phyloP scores from a whole-genome alignment of 2,888 invertebrate genomes.

The Caprella mutica region DNA sequence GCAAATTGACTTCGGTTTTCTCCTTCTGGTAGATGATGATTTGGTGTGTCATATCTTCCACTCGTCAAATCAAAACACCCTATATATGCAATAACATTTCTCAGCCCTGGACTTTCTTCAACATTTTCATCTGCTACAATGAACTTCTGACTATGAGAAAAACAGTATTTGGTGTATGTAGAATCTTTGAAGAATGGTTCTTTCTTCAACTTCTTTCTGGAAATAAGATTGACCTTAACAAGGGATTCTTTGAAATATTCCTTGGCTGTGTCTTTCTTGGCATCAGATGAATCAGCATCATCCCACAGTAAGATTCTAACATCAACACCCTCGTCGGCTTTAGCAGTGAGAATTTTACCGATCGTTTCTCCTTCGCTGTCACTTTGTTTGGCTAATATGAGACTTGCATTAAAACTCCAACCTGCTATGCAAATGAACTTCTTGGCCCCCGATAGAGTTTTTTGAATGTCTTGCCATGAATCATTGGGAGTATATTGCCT shows the following conservation, averaged over 20 bases:
- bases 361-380: not conserved
- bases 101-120: slow-evolving; percentile 6
- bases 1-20: not conserved
- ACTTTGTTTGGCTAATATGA: not conserved
- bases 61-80: not conserved
- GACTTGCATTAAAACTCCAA: slow-evolving; percentile 5
- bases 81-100: slow-evolving; percentile 6
- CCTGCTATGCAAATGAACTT: slow-evolving; percentile 8
- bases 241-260: slow-evolving; percentile 7
- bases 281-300: slow-evolving; percentile 1
- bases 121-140: slow-evolving; percentile 1
- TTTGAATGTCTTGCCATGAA: slow-evolving; percentile 1
- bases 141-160: slow-evolving; percentile 1
- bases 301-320: slow-evolving; percentile 4
- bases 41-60: slow-evolving; percentile 2
- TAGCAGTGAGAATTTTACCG: not conserved
- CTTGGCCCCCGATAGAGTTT: slow-evolving; percentile 1
- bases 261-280: slow-evolving; percentile 8
- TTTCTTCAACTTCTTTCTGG: slow-evolving; percentile 4
- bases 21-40: not conserved
- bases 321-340: slow-evolving; percentile 9
- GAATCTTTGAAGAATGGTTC: not conserved
- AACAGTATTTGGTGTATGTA: not conserved
- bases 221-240: not conserved
- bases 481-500: not conserved